Evolutionary conservation across 2,888 invertebrate genomes (phyloP), one percentile per base, ranked within the genome.

Genomic region (Leptinotarsa juncta): DNA sequence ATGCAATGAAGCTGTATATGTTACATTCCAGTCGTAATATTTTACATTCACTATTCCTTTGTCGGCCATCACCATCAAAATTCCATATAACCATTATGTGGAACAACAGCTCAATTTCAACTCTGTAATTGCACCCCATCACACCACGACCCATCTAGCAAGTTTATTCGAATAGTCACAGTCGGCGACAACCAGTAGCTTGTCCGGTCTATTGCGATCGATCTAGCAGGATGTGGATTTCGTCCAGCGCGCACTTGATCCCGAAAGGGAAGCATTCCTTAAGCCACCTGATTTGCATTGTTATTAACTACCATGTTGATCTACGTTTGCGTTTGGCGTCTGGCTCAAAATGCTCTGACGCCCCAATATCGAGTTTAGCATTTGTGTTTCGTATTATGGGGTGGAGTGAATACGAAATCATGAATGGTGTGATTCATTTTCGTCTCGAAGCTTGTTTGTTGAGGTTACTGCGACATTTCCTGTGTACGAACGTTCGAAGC

Each of bases 261-360:
- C 79, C 60, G 74, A 74, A 79, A 78, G 79, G 81, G 79, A 82
- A 80, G 77, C 80, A 77, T 81, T 82, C 42, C 83, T 82, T 83
- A 83, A 83, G 81, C 81, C 82, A 81, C 82, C 85, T 84, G 83
- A 86, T 86, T 86, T 86, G 85, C 86, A 86, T 86, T 84, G 85
- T 86, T 86, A 86, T 86, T 86, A 85, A 85, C 83, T 83, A 83
- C 77, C 75, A 74, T 78, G 78, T 79, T 83, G 85, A 85, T 85
- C 84, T 85, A 84, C 83, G 81, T 75, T 75, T 77, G 79, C 72
- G 77, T 78, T 79, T 78, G 66, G 70, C 65, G 62, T 69, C 66
- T 68, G 51, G 66, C 72, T 32, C 72, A 67, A 74, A 75, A 70
- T 69, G 70, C 65, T 62, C 55, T 73, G 53, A 69, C 72, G 65